Percentiles rank a stretch among this genome's conserved stretches.
These are phyloP conservation scores for Nebria ingens DNA, from an alignment of 1,140 invertebrate species.

Conservation along the genomic window DNA sequence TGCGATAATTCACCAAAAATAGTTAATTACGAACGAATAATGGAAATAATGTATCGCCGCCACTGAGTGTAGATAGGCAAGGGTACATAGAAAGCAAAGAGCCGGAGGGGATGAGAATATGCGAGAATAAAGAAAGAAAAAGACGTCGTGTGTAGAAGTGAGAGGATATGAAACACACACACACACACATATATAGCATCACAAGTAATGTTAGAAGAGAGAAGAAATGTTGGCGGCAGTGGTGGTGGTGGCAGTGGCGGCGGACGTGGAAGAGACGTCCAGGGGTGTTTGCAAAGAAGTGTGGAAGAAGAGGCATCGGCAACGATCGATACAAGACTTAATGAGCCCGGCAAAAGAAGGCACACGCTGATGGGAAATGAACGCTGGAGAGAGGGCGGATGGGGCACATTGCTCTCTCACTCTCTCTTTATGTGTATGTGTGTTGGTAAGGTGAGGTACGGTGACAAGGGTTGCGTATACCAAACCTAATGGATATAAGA, in stretches of 20 bases:
- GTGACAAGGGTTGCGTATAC: not conserved
- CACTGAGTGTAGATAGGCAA: too few relatives aligned
- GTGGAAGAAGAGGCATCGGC: slow-evolving; percentile 22
- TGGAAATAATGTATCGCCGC: not conserved
- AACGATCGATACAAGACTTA: slow-evolving; percentile 27
- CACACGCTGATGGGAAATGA: slow-evolving; percentile 26
- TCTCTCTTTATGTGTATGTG: too few relatives aligned
- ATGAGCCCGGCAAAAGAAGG: slow-evolving; percentile 26
- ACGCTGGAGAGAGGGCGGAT: slow-evolving; percentile 9
- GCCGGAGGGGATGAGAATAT: not conserved
- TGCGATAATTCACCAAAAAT: too few relatives aligned
- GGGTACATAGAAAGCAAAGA: too few relatives aligned
- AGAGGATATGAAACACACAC: too few relatives aligned
- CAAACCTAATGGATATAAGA: not conserved
- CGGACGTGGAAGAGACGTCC: not conserved
- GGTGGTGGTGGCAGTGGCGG: too few relatives aligned
- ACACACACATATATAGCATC: too few relatives aligned
- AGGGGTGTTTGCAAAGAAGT: slow-evolving; percentile 19
- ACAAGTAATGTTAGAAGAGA: too few relatives aligned
- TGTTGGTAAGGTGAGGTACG: too few relatives aligned
- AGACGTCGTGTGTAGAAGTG: too few relatives aligned
- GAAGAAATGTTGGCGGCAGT: too few relatives aligned
- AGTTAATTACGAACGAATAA: not conserved
- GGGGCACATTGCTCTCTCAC: not conserved
- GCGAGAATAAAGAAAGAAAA: not conserved